Conservation (phyloP, 2,888 invertebrate species). For the Sarcophaga subvicina region DNA sequence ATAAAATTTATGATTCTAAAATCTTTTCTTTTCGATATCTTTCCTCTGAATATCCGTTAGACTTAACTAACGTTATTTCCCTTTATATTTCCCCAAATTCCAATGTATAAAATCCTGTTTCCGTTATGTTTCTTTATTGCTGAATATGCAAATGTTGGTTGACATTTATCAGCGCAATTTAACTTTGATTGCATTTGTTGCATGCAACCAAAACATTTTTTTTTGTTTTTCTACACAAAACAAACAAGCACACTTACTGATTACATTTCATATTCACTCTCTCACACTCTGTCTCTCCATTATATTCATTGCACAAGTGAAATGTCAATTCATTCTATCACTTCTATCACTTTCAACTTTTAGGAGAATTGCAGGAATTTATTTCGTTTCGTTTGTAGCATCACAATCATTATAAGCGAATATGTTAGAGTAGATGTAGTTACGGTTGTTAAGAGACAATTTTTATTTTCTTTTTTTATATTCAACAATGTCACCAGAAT, state of each 20-base stretch:
- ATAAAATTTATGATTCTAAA: too few species aligned
- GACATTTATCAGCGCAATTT: constrained; percentile 69
- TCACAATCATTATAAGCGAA: too few species aligned
- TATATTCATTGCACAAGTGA: constrained; percentile 32
- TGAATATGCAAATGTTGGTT: constrained; percentile 66
- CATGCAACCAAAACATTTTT: constrained; percentile 59
- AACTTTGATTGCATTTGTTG: constrained; percentile 64
- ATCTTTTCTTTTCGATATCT: too few species aligned
- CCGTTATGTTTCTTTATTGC: constrained; percentile 64
- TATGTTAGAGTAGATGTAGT: not conserved
- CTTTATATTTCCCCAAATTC: constrained; percentile 19
- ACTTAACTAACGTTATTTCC: too few species aligned
- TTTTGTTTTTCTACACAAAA: constrained; percentile 23
- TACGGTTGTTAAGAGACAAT: not conserved
- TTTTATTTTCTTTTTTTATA: not conserved
- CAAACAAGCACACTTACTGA: constrained; percentile 17
- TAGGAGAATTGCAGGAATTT: not conserved
- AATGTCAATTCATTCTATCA: constrained; percentile 67
- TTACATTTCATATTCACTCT: constrained; percentile 23
- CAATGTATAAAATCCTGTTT: constrained; percentile 55
- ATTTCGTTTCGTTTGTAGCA: too few species aligned
- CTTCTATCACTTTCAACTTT: constrained; percentile 61
- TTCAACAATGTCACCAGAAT: constrained; percentile 9
- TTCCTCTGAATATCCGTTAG: too few species aligned
- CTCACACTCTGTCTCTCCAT: not conserved